Conservation (phyloP, 2,888 invertebrate genomes). For the Seira musarum region DNA sequence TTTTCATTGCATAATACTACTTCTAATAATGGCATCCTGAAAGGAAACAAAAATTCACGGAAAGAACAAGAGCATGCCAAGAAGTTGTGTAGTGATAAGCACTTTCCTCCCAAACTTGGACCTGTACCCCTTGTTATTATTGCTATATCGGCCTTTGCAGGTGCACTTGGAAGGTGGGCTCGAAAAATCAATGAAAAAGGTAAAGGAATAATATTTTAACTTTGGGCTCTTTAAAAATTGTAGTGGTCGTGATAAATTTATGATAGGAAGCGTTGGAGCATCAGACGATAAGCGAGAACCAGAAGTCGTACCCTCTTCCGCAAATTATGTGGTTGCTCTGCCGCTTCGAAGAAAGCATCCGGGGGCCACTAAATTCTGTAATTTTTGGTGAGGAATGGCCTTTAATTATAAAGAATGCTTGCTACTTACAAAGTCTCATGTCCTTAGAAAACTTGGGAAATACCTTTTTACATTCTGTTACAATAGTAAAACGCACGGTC, state of each 20-base stretch:
- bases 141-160: conserved; percentile 21
- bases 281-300: neutral
- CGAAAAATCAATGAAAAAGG: neutral
- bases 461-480: too few species aligned
- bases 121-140: conserved; percentile 22
- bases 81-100: neutral
- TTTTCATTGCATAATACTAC: too few species aligned
- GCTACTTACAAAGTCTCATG: too few species aligned
- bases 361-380: conserved; percentile 22
- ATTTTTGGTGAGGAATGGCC: conserved; percentile 17
- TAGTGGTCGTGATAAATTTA: neutral
- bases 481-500: too few species aligned
- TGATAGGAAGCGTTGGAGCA: neutral
- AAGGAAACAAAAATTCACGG: neutral
- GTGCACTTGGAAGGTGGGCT: conserved; percentile 19
- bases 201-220: neutral
- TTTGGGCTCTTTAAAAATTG: neutral
- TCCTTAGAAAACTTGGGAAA: too few species aligned
- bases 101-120: neutral
- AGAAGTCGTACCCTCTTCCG: neutral
- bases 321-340: conserved; percentile 28
- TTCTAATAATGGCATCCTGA: too few species aligned
- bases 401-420: neutral
- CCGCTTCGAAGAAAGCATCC: conserved; percentile 25
- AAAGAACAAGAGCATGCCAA: neutral